These are phyloP conservation scores for Spisula solida DNA, from an alignment of 2,888 invertebrate species.

Conservation along the genomic window DNA sequence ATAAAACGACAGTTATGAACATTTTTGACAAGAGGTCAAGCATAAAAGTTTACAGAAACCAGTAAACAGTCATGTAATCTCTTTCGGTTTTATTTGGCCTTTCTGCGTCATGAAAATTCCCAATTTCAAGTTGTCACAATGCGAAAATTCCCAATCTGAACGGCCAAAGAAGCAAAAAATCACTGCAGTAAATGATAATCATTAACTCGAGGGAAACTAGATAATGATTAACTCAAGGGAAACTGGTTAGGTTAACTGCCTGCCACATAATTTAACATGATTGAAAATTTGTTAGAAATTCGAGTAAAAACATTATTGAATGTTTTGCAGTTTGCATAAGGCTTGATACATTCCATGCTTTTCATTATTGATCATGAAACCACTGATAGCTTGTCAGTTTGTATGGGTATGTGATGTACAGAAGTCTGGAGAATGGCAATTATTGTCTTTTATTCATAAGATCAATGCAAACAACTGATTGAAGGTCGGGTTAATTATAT, in stretches of 20 bases:
- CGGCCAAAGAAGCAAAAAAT: too few species aligned
- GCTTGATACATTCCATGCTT: neutral
- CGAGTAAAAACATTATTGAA: neutral
- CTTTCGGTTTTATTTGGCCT: too few species aligned
- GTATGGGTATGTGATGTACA: neutral
- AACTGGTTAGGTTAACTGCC: neutral
- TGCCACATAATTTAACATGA: neutral
- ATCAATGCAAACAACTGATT: neutral
- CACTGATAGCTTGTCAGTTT: neutral
- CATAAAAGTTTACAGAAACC: too few species aligned
- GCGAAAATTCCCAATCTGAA: too few species aligned
- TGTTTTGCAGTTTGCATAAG: neutral
- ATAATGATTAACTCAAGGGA: too few species aligned
- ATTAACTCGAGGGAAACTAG: too few species aligned
- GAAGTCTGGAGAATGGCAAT: neutral
- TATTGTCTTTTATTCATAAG: neutral
- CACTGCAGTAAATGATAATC: too few species aligned
- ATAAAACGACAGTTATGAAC: too few species aligned
- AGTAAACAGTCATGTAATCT: too few species aligned
- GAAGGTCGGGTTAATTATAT: neutral
- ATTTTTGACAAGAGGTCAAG: too few species aligned
- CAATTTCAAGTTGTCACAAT: too few species aligned
- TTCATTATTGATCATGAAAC: neutral
- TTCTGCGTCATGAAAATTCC: too few species aligned
- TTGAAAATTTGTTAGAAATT: neutral